phyloP scores from a whole-genome alignment of 2,797 vertebrate genomes.

The Phataginus tricuspis region DNA sequence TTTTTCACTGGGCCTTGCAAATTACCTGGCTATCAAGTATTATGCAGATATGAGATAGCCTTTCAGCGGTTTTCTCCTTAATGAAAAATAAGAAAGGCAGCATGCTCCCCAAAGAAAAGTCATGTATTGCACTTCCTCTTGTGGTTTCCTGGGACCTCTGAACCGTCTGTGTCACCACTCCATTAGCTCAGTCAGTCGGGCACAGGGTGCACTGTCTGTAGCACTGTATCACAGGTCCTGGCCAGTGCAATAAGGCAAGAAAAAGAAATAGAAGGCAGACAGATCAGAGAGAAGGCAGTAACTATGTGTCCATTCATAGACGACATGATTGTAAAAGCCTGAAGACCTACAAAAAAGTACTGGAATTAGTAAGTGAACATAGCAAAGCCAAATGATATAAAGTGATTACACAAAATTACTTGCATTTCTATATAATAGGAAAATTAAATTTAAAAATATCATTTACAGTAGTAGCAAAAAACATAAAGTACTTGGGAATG shows the following conservation, averaged over 20 bases:
- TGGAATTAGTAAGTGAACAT: not conserved
- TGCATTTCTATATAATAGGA: not conserved
- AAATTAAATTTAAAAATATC: not conserved
- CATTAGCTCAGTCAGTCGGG: rapidly evolving
- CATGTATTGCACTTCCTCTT: not conserved
- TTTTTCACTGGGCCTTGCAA: not conserved
- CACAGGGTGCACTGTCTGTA: rapidly evolving
- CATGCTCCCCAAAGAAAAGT: not conserved
- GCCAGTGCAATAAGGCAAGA: not conserved
- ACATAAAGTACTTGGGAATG: not conserved
- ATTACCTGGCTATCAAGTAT: not conserved
- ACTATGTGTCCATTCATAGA: not conserved
- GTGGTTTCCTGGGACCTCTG: not conserved
- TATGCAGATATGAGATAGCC: rapidly evolving
- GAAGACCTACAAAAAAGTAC: not conserved
- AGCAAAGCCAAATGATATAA: not conserved
- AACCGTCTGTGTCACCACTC: not conserved
- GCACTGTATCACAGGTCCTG: not conserved
- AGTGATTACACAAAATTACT: not conserved
- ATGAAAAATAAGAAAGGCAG: not conserved
- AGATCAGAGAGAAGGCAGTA: not conserved
- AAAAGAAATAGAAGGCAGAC: not conserved
- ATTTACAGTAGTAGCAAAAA: not conserved
- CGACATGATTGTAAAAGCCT: not conserved
- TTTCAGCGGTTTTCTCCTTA: not conserved